Evolutionary conservation across 2,113 vertebrate genomes (phyloP), one percentile per base, ranked within the genome.

Genomic region (Paracanthobrama guichenoti): DNA sequence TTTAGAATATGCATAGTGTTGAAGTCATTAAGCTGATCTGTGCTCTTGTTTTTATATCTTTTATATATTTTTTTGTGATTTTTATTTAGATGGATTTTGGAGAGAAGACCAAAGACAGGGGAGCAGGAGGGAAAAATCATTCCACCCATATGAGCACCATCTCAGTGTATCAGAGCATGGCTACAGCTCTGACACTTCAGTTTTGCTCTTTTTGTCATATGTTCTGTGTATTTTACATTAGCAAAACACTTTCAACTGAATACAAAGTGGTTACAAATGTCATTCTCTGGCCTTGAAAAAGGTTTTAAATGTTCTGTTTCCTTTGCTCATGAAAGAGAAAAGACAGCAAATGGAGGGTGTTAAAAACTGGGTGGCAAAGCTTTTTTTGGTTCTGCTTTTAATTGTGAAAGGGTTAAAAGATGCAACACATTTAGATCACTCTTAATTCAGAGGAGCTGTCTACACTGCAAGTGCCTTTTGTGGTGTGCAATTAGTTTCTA

Each of bases 191-290:
- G 46, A 13, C 11, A 48, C 46, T 12, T 48, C 46, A 12, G 46
- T 48, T 60, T 60, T 60, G 22, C 22, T n/a, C 11, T 31, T 28
- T 24, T 62, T 62, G 4, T 62, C 12, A 3, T 3, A 28, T 28
- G 13, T 31, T 69, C 20, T 71, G 9, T 44, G 18, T 11, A 10
- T 71, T 72, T 72, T 72, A 44, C 69, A 46, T 24, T 71, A 42
- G 79, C 16, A 62, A 14, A 44, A 44, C 20, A 62, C 62, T 24
- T 72, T 59, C 50, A 84, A 60, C 39, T 53, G 20, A 76, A 72
- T 26, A 24, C 53, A 55, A 20, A 71, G n/a, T 35, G 48, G 7
- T 18, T 9, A 18, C 64, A 66, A 2, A 66, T 7, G 28, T 18
- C 28, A 35, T 13, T 66, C 26, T 64, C 28, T 64, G 13, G 35